These are phyloP conservation scores for Myopa tessellatipennis DNA, from an alignment of 2,888 invertebrate genomes.

Conservation along the genomic window DNA sequence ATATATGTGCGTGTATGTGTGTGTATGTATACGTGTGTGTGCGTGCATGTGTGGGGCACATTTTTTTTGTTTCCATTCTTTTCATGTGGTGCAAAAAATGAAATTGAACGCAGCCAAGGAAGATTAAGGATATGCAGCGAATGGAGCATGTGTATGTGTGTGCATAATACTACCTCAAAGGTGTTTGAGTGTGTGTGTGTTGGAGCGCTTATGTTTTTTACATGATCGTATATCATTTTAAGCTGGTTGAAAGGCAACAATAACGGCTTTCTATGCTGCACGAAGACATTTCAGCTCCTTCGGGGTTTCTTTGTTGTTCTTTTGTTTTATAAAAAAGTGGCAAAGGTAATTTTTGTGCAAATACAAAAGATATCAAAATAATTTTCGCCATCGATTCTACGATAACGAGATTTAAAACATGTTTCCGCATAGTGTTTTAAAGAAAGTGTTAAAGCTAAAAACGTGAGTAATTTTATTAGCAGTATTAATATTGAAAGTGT, in stretches of 20 bases:
- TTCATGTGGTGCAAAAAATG: neutral
- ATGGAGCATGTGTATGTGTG: neutral
- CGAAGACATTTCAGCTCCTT: neutral
- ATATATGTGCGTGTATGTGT: constrained; percentile 15
- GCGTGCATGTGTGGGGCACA: constrained; percentile 4
- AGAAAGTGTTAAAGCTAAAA: neutral
- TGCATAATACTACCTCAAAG: neutral
- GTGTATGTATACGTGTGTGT: neutral
- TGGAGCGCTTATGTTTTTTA: neutral
- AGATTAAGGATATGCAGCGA: constrained; percentile 1
- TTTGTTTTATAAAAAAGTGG: too few relatives aligned
- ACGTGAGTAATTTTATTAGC: neutral
- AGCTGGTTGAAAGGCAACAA: constrained; percentile 25
- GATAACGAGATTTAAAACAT: too few relatives aligned
- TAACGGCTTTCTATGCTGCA: constrained; percentile 19
- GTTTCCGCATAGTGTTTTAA: neutral
- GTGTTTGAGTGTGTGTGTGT: neutral
- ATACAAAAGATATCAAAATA: too few relatives aligned
- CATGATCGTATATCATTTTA: constrained; percentile 20
- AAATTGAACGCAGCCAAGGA: constrained; percentile 1
- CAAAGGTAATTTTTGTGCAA: too few relatives aligned
- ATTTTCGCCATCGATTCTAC: too few relatives aligned
- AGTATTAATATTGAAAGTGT: neutral
- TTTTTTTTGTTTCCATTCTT: neutral
- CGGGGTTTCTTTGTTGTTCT: too few relatives aligned